phyloP scores from a whole-genome alignment of 2,113 vertebrate genomes.

The Panthera tigris region DNA sequence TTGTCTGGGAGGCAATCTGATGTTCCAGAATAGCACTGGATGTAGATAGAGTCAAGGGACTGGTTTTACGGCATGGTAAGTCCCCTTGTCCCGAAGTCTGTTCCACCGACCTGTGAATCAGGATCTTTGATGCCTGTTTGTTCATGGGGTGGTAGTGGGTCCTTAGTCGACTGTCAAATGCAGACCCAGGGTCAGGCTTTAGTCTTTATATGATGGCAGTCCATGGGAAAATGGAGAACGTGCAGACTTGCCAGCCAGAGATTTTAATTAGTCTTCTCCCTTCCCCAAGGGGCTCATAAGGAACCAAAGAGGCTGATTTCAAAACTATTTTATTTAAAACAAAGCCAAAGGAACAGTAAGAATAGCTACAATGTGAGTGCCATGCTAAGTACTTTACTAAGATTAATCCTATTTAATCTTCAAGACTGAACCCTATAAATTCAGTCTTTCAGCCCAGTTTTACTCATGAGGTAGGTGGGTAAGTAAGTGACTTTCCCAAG shows the following conservation, averaged over 20 bases:
- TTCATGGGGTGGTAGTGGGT: neutral
- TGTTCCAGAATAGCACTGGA: neutral
- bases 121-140: neutral
- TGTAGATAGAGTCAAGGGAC: neutral
- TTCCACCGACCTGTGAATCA: neutral
- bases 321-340: slow-evolving; percentile 12
- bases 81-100: neutral
- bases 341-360: neutral
- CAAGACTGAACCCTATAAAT: neutral
- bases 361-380: neutral
- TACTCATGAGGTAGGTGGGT: neutral
- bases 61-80: neutral
- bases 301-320: neutral
- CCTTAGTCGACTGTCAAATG: neutral
- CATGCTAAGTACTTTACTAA: neutral
- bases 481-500: neutral
- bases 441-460: neutral
- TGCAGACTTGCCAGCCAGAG: neutral
- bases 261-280: neutral
- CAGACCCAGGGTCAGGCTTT: neutral
- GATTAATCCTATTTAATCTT: neutral
- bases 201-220: neutral
- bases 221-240: neutral
- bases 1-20: neutral
- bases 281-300: neutral